A percentile compares a stretch with the other conserved stretches of the same genome.
Evolutionary conservation across 2,113 vertebrate species (phyloP).

Genomic region (Zosterops japonicus): DNA sequence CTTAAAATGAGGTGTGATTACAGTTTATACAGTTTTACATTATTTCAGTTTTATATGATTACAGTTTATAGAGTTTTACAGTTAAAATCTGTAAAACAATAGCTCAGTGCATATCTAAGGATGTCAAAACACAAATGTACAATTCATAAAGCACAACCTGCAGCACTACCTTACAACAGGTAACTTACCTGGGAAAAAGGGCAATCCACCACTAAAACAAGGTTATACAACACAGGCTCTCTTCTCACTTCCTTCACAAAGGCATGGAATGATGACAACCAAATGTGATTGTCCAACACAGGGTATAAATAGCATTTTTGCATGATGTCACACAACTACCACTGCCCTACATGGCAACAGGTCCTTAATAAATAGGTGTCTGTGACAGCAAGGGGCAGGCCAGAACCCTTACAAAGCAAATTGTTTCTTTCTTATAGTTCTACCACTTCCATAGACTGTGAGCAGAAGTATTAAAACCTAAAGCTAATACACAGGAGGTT

Average conservation of each 20-base stretch:
- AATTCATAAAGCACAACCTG: background rate
- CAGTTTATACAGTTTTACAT: too few relatives aligned
- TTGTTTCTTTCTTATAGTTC: background rate
- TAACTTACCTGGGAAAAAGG: background rate
- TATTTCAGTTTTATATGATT: too few relatives aligned
- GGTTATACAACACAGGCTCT: background rate
- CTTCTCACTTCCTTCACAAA: background rate
- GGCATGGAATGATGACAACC: background rate
- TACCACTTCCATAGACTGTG: background rate
- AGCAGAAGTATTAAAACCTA: constrained; percentile 6
- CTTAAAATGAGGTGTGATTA: background rate
- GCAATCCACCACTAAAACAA: background rate
- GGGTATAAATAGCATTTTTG: background rate
- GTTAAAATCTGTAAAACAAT: background rate
- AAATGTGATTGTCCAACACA: background rate
- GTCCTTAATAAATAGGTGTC: background rate
- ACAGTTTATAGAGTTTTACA: background rate
- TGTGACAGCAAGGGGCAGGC: background rate
- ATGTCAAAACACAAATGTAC: background rate
- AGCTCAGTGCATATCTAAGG: background rate
- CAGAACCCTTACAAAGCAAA: constrained; percentile 10
- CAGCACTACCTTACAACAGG: background rate
- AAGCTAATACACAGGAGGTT: constrained; percentile 23
- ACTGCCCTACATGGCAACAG: background rate
- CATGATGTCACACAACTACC: background rate